Percentiles rank a stretch among this genome's conserved stretches.
Evolutionary conservation across 2,797 vertebrate genomes (phyloP).

Genomic region (Oophaga sylvatica): DNA sequence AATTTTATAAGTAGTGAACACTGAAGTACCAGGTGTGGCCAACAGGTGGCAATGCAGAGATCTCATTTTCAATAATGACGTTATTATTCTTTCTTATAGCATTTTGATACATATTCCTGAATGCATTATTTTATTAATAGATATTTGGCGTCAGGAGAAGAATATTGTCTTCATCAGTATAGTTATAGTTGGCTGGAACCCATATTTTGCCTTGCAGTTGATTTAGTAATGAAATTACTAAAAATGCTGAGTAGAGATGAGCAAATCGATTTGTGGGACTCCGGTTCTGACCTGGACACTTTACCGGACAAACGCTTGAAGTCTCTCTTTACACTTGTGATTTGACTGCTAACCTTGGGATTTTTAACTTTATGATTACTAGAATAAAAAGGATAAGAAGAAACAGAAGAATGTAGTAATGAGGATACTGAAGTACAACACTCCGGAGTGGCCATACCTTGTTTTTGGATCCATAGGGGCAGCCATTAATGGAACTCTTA

Average conservation of each 20-base stretch:
- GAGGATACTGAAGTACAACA: constrained; percentile 82
- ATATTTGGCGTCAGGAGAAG: not conserved
- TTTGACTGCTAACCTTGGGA: not conserved
- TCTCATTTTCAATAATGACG: not conserved
- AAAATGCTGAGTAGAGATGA: too few relatives aligned
- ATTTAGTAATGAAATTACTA: not conserved
- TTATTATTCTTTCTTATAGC: not conserved
- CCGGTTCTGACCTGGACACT: too few relatives aligned
- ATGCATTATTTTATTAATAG: not conserved
- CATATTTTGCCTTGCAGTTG: not conserved
- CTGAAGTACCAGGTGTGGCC: not conserved
- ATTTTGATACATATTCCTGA: not conserved
- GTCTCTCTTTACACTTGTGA: too few relatives aligned
- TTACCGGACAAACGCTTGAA: too few relatives aligned
- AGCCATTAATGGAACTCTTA: constrained; percentile 78
- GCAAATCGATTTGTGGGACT: too few relatives aligned
- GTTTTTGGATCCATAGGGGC: constrained; percentile 80
- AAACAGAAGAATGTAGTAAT: constrained; percentile 69
- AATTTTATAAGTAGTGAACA: not conserved
- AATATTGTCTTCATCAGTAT: not conserved
- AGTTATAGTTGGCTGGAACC: not conserved
- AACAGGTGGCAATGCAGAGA: not conserved
- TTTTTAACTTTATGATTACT: not conserved
- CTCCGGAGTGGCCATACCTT: constrained; percentile 82
- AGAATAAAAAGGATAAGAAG: constrained; percentile 42